These are phyloP conservation scores for Glyphotaelius pellucidus DNA, from an alignment of 2,888 invertebrate species.

Conservation along the genomic window DNA sequence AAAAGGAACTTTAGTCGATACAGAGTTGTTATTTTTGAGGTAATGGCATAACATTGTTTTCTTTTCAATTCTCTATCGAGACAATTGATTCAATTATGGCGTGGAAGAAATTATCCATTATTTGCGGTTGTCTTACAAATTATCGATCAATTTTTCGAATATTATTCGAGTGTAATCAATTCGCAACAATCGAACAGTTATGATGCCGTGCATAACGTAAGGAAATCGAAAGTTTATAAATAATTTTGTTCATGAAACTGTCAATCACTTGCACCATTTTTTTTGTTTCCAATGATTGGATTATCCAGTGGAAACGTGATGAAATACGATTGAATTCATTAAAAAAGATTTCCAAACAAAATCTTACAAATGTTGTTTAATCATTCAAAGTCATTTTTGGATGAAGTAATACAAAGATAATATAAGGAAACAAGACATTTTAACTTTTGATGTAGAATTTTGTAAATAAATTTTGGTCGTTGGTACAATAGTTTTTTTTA, in stretches of 20 bases:
- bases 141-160: neutral
- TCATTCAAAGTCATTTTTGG: neutral
- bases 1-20: neutral
- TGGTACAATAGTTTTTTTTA: too few relatives aligned
- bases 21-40: neutral
- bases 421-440: neutral
- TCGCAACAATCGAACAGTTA: constrained; percentile 16
- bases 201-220: constrained; percentile 47
- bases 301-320: neutral
- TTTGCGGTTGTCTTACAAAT: constrained; percentile 4
- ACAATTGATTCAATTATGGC: neutral
- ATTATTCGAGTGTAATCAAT: constrained; percentile 23
- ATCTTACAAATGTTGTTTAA: neutral
- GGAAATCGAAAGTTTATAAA: constrained; percentile 50
- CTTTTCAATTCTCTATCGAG: neutral
- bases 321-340: neutral
- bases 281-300: neutral
- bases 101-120: neutral
- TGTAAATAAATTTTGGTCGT: neutral
- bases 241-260: neutral
- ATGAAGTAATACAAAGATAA: neutral
- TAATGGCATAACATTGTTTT: neutral
- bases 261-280: neutral
- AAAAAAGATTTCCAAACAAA: neutral
- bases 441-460: neutral